These are phyloP conservation scores for Babylonia areolata DNA, from an alignment of 1,140 invertebrate species.

Conservation along the genomic window DNA sequence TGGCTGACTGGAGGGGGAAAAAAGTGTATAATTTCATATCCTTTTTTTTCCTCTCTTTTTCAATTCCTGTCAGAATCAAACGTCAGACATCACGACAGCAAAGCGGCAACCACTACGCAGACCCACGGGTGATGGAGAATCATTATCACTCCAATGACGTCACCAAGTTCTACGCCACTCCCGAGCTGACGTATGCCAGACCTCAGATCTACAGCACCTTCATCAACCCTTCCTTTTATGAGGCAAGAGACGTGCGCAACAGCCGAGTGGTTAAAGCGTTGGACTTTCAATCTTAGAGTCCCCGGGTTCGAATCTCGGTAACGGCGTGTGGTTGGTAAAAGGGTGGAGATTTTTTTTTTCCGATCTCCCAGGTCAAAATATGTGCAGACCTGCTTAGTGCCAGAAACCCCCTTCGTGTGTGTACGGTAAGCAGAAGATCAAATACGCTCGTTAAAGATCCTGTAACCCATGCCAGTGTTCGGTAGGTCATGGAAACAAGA, in stretches of 20 bases:
- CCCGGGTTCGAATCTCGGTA: too few relatives aligned
- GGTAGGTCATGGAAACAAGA: too few relatives aligned
- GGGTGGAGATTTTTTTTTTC: too few relatives aligned
- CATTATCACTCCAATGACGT: slow-evolving; percentile 38
- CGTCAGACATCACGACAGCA: not conserved
- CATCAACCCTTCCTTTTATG: slow-evolving; percentile 42
- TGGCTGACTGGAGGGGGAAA: not conserved
- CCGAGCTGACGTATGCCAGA: slow-evolving; percentile 17
- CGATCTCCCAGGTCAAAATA: too few relatives aligned
- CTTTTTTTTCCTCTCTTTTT: too few relatives aligned
- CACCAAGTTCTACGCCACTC: slow-evolving; percentile 28
- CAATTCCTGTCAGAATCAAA: not conserved
- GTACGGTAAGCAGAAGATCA: too few relatives aligned
- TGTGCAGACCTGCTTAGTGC: too few relatives aligned
- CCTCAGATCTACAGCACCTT: slow-evolving; percentile 42
- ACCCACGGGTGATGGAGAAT: slow-evolving; percentile 9
- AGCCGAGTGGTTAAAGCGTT: not conserved
- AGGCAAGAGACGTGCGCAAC: not conserved
- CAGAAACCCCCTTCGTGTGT: too few relatives aligned
- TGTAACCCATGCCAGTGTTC: too few relatives aligned
- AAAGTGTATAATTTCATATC: too few relatives aligned
- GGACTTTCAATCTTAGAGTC: not conserved
- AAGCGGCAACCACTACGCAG: slow-evolving; percentile 17
- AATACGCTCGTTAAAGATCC: too few relatives aligned
- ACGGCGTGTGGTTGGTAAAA: too few relatives aligned